Evolutionary conservation across 2,113 vertebrate species (phyloP).

Genomic region (Ctenomys sociabilis): DNA sequence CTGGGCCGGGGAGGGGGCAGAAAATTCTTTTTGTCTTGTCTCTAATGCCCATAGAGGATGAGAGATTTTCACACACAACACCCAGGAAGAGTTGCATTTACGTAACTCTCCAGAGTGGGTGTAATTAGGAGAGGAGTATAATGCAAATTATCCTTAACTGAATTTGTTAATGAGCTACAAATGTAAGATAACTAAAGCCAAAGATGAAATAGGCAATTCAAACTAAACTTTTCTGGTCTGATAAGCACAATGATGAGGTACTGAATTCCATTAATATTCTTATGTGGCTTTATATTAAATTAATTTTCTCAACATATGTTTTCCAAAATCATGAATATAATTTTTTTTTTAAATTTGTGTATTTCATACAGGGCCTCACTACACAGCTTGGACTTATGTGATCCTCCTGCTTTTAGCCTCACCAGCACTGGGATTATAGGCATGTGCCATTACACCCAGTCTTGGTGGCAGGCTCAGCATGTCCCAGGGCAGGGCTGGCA

Average conservation of each 20-base stretch:
- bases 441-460: no score
- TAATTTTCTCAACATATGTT: slow-evolving; percentile 4
- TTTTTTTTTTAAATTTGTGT: not conserved
- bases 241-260: slow-evolving; percentile 16
- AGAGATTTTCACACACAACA: slow-evolving; percentile 43
- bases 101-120: not conserved
- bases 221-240: not conserved
- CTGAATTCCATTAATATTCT: slow-evolving; percentile 30
- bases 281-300: slow-evolving; percentile 30
- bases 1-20: not conserved
- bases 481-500: no score
- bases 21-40: not conserved
- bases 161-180: slow-evolving; percentile 48
- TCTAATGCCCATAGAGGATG: not conserved
- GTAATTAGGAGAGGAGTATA: slow-evolving; percentile 55
- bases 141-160: slow-evolving; percentile 24
- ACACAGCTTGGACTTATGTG: no score
- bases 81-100: slow-evolving; percentile 44
- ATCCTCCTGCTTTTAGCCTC: no score
- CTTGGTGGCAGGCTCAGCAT: no score
- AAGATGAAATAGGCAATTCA: not conserved
- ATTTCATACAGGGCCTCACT: no score
- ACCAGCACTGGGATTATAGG: no score
- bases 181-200: not conserved
- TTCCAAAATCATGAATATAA: not conserved